Conservation (phyloP, 2,113 vertebrate genomes). For the Recurvirostra avosetta region DNA sequence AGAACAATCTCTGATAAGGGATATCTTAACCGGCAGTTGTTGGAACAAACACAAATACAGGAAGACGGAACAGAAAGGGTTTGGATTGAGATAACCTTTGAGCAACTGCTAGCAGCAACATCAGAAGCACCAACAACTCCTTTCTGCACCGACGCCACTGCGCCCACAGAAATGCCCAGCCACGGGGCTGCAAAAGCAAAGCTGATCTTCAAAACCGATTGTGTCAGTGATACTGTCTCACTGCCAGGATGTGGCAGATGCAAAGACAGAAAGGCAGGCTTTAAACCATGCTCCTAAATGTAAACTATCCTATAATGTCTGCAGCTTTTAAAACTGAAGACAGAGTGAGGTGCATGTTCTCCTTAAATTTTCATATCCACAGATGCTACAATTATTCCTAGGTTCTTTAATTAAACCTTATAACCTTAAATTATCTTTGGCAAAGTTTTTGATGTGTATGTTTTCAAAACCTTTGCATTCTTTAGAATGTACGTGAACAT, state of each 20-base stretch:
- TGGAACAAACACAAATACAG: conserved; percentile 2
- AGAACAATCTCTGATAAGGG: not conserved
- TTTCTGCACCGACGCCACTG: not conserved
- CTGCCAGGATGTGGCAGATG: not conserved
- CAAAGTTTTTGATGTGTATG: not conserved
- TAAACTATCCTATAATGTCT: not conserved
- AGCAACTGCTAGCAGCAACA: not conserved
- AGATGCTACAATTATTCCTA: not conserved
- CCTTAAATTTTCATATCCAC: not conserved
- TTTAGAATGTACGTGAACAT: not conserved
- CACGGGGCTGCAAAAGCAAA: not conserved
- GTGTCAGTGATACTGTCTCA: not conserved
- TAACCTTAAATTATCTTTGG: not conserved
- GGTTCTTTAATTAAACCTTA: not conserved
- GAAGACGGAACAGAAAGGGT: not conserved
- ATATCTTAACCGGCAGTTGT: not conserved
- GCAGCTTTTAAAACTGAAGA: not conserved
- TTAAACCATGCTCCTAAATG: not conserved
- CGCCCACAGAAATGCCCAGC: not conserved
- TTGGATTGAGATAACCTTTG: not conserved
- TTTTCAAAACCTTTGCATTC: not conserved
- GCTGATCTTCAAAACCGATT: not conserved
- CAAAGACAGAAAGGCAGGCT: not conserved
- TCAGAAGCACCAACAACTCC: not conserved
- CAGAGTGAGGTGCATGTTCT: not conserved